phyloP scores from a whole-genome alignment of 2,797 vertebrate species.

The Schizopygopsis malacanthus region DNA sequence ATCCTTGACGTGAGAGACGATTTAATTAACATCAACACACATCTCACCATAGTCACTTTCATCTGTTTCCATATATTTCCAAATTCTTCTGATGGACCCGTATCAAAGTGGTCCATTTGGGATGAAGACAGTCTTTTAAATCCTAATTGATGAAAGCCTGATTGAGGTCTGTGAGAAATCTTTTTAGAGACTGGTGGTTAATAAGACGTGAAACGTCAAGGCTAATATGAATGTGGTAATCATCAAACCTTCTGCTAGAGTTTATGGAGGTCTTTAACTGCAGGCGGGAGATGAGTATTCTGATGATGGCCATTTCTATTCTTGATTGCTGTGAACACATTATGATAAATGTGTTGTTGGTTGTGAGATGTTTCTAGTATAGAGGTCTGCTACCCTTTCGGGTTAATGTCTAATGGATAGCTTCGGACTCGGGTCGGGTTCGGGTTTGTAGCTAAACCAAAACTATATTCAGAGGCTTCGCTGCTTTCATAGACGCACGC shows the following conservation, averaged over 20 bases:
- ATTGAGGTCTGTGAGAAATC: background rate
- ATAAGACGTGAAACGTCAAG: constrained; percentile 8
- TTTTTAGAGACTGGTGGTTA: background rate
- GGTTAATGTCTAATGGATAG: too few relatives aligned
- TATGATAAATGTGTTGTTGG: background rate
- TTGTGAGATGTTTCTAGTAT: background rate
- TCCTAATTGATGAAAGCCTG: background rate
- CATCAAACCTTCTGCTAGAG: background rate
- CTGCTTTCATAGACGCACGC: too few relatives aligned
- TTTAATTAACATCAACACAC: constrained; percentile 1
- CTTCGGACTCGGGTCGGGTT: too few relatives aligned
- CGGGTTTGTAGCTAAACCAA: too few relatives aligned
- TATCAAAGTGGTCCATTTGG: background rate
- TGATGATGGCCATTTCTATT: constrained; percentile 2
- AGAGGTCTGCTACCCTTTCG: too few relatives aligned
- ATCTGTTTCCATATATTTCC: background rate
- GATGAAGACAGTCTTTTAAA: background rate
- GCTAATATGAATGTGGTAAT: background rate
- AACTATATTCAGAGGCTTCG: too few relatives aligned
- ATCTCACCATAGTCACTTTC: background rate
- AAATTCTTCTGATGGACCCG: background rate
- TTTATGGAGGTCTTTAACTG: background rate
- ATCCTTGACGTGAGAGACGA: background rate
- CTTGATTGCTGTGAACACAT: background rate
- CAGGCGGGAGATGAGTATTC: background rate